phyloP scores from a whole-genome alignment of 2,113 vertebrate genomes.

The Tetrax tetrax region DNA sequence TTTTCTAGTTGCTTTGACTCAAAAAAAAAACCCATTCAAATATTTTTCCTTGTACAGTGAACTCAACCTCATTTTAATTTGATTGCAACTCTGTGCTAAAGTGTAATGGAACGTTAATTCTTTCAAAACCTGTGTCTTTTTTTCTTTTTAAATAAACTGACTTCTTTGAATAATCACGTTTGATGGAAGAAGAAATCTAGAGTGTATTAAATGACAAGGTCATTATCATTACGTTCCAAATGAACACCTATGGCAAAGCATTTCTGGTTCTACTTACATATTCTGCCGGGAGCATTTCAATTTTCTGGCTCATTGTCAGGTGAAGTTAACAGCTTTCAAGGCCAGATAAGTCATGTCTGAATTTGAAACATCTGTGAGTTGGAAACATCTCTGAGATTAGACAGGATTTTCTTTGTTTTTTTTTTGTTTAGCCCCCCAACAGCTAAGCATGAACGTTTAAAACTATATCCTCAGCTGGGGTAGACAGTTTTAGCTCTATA shows the following conservation, averaged over 20 bases:
- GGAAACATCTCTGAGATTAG: background rate
- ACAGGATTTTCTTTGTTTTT: background rate
- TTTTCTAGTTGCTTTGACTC: slow-evolving; percentile 9
- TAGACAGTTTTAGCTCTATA: background rate
- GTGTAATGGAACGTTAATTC: background rate
- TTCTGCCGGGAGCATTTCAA: slow-evolving; percentile 26
- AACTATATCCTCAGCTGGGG: background rate
- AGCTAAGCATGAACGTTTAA: background rate
- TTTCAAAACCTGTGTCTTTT: background rate
- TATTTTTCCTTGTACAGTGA: background rate
- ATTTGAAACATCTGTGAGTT: background rate
- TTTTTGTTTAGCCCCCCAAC: background rate
- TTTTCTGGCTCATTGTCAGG: slow-evolving; percentile 37
- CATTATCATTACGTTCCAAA: background rate
- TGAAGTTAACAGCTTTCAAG: slow-evolving; percentile 23
- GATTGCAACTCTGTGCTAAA: background rate
- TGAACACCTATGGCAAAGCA: background rate
- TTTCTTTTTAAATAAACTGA: background rate
- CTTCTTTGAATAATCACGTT: background rate
- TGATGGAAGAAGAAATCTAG: slow-evolving; percentile 4
- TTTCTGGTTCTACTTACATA: background rate
- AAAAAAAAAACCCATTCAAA: background rate
- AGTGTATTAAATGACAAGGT: background rate
- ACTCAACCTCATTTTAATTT: slow-evolving; percentile 15
- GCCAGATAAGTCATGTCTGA: background rate